Evolutionary conservation across 2,113 vertebrate species (phyloP).

Genomic region (Callopanchax toddi): DNA sequence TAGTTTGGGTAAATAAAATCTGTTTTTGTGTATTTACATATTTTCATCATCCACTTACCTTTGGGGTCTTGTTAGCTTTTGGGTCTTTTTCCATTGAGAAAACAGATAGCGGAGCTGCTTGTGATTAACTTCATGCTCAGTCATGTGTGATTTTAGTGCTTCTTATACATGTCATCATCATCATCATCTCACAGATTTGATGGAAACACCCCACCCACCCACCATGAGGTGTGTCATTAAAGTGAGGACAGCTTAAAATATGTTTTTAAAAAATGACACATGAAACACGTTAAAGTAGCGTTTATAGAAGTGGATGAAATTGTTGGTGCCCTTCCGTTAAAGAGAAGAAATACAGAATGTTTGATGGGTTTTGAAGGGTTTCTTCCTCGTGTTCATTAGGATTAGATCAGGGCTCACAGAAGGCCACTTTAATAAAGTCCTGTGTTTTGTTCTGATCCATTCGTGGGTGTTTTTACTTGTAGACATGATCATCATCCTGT

Average conservation of each 20-base stretch:
- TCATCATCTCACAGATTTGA: neutral
- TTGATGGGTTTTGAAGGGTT: too few species aligned
- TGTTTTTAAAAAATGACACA: neutral
- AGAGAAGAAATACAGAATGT: too few species aligned
- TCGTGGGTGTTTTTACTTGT: too few species aligned
- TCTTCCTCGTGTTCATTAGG: too few species aligned
- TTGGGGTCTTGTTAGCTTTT: neutral
- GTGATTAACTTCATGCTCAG: neutral
- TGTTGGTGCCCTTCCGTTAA: too few species aligned
- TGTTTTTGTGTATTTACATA: neutral
- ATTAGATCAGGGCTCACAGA: too few species aligned
- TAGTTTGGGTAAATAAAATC: neutral
- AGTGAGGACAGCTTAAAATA: too few species aligned
- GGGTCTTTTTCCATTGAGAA: neutral
- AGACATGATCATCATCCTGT: too few species aligned
- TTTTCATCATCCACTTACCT: neutral
- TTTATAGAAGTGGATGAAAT: too few species aligned
- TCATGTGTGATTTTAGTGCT: neutral
- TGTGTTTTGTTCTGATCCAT: too few species aligned
- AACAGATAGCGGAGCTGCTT: neutral
- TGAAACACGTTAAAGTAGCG: neutral
- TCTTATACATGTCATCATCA: neutral
- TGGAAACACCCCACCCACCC: neutral
- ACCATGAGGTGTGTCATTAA: neutral
- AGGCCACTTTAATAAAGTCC: too few species aligned